phyloP scores from a whole-genome alignment of 2,797 vertebrate genomes.

The Acanthis flammea region DNA sequence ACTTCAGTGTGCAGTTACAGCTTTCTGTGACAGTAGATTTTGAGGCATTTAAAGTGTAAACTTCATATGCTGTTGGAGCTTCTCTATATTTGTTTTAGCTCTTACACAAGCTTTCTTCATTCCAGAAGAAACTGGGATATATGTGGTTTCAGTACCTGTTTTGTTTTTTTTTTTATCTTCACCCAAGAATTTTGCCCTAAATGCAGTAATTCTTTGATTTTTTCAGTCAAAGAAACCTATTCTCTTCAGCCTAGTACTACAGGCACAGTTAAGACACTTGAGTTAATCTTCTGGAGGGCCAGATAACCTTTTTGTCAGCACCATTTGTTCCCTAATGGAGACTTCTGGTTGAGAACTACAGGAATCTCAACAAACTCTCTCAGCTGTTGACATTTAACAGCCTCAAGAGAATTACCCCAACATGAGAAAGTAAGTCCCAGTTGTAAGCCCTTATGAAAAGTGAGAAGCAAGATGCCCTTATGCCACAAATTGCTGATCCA shows the following conservation, averaged over 20 bases:
- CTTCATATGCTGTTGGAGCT: background rate
- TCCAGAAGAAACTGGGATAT: background rate
- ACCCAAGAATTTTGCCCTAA: background rate
- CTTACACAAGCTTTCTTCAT: background rate
- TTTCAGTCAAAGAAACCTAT: background rate
- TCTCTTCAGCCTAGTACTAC: background rate
- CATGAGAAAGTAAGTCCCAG: background rate
- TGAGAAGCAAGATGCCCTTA: background rate
- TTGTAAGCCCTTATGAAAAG: background rate
- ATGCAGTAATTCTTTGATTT: background rate
- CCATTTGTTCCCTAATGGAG: background rate
- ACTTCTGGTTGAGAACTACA: background rate
- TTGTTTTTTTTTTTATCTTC: background rate
- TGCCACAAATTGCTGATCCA: background rate
- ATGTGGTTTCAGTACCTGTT: rapidly evolving
- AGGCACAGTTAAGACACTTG: background rate
- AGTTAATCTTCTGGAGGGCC: background rate
- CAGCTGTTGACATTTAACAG: background rate
- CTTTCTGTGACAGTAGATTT: background rate
- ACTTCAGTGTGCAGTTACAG: background rate
- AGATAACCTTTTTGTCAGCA: background rate
- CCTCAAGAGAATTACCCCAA: background rate
- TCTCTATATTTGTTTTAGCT: background rate
- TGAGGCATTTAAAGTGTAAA: background rate
- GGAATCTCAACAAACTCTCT: background rate